A percentile compares a stretch with the other conserved stretches of the same genome.
phyloP scores from a whole-genome alignment of 2,797 vertebrate species.

The Florisuga fusca region DNA sequence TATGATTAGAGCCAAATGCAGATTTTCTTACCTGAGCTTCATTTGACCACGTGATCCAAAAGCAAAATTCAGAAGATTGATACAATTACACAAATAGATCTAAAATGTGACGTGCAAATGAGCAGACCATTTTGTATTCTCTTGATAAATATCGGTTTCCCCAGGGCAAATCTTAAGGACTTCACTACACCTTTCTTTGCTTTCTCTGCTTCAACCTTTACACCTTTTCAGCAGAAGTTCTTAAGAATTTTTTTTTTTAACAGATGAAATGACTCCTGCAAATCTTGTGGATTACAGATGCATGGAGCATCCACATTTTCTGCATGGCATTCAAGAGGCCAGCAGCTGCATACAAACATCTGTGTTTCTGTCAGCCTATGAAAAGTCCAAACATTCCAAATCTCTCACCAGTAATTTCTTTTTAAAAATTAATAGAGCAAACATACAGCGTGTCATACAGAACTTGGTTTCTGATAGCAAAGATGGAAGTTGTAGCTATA shows the following conservation, averaged over 20 bases:
- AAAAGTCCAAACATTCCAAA: neutral
- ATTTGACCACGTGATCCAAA: neutral
- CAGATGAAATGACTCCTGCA: neutral
- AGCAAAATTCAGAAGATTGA: neutral
- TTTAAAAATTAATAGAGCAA: neutral
- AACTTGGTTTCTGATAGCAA: neutral
- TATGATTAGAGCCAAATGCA: neutral
- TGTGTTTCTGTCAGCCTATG: neutral
- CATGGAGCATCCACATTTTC: neutral
- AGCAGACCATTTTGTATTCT: neutral
- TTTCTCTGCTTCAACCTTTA: neutral
- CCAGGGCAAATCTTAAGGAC: neutral
- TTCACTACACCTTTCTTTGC: neutral
- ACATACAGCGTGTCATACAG: fast-evolving
- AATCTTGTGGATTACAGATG: neutral
- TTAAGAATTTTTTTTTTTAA: neutral
- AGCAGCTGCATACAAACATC: neutral
- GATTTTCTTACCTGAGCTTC: neutral
- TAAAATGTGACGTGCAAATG: fast-evolving
- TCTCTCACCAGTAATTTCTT: neutral
- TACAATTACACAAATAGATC: neutral
- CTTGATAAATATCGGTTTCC: neutral
- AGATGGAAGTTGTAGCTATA: neutral
- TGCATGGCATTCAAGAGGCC: neutral
- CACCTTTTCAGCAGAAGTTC: neutral